Base-by-base conservation (phyloP, 2,888 invertebrate genomes). In the Meghimatium bilineatum region DNA sequence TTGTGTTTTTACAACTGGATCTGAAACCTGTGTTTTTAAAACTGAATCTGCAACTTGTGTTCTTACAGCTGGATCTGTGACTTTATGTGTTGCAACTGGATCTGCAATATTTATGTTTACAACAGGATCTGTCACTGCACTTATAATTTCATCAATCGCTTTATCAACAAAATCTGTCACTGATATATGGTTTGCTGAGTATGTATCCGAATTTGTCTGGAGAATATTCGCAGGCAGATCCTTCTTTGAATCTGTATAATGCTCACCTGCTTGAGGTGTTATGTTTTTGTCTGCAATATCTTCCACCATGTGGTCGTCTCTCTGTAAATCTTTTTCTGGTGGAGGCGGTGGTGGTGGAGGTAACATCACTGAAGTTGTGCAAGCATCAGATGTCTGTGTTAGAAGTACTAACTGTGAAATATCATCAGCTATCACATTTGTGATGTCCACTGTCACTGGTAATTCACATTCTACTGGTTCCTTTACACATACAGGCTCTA, bases 281-380 rank as follows among this genome's bases (percentile, higher is more conserved):
- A 32, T 74, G 14, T 32, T 52, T 74, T 52, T 52, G 52, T 52
- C 32, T 8, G 32, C 23, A 32, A 32, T 32, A 52, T 74, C 52
- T 6, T 80, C 36, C 34, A 34, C 34, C 71, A 77, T 34, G 81
- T 86, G 38, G 60, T 85, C 52, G 12, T n/a, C 71, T 78, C 1
- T 36, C 36, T 32, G 38, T 56, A 38, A 63, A 36, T 66, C 66
- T 44, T 78, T 67, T 29, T 78, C 44, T 26, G 32, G 34, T 29
- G 80, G 80, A 26, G 80, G 80, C 29, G 71, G 52, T 34, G 80
- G 71, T 52, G 69, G 71, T 17, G 36, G 80, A 10, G 26, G 80
- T 3, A 52, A 20, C 20, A 67, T 49, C 29, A 78, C 29, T 76
- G 56, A 20, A 12, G 77, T 26, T 20, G 38, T 2, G 17, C 1